A percentile compares a stretch with the other conserved stretches of the same genome.
phyloP scores from a whole-genome alignment of 1,140 invertebrate species.

The Hypothenemus hampei region DNA sequence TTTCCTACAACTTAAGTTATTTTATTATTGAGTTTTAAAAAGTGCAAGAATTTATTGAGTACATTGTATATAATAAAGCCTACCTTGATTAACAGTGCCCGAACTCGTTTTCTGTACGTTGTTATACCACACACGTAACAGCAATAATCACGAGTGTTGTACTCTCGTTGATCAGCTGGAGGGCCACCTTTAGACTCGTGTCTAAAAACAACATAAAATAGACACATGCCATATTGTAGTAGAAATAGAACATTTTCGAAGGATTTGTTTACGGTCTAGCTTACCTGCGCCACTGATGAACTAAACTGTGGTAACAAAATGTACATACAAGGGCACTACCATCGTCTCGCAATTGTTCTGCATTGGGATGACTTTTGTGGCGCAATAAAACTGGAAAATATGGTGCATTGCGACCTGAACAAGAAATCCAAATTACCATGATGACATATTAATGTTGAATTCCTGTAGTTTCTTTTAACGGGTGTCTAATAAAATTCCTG shows the following conservation, averaged over 20 bases:
- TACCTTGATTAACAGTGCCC: conserved; percentile 80
- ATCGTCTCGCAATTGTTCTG: conserved; percentile 79
- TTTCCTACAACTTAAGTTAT: too few relatives aligned
- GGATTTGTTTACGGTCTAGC: neutral
- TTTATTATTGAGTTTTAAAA: too few relatives aligned
- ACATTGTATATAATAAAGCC: too few relatives aligned
- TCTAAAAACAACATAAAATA: conserved; percentile 1
- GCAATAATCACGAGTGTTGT: conserved; percentile 86
- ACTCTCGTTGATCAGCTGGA: conserved; percentile 62
- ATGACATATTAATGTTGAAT: neutral
- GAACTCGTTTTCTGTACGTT: conserved; percentile 81
- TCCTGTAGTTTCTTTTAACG: too few relatives aligned
- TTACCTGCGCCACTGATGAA: conserved; percentile 78
- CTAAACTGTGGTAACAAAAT: conserved; percentile 89
- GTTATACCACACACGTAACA: conserved; percentile 88
- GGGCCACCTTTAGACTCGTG: conserved; percentile 60
- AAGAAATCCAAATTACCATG: conserved; percentile 9
- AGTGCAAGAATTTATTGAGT: too few relatives aligned
- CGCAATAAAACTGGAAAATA: conserved; percentile 73
- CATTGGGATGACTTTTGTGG: conserved; percentile 68
- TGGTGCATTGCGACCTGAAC: conserved; percentile 54
- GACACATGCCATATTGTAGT: too few relatives aligned
- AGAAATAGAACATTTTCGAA: neutral
- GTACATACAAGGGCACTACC: conserved; percentile 89
- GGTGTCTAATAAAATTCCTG: too few relatives aligned